Evolutionary conservation across 2,113 vertebrate genomes (phyloP).

Genomic region (Oncorhynchus tshawytscha): DNA sequence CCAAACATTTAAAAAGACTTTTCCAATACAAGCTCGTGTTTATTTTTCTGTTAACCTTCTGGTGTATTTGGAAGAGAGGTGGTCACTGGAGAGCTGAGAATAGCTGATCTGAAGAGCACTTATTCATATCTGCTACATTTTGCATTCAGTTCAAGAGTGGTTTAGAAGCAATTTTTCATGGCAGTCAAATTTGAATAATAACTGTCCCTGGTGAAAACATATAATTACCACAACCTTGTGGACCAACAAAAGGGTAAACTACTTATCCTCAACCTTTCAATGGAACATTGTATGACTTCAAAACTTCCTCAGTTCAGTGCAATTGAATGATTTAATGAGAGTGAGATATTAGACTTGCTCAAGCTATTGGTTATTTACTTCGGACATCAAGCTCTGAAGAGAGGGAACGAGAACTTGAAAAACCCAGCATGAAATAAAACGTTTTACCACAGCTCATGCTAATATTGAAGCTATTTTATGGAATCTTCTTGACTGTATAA

Average conservation of each 20-base stretch:
- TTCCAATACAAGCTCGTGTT: neutral
- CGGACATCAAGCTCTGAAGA: no score
- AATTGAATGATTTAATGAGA: neutral
- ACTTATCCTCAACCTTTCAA: neutral
- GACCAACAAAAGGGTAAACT: neutral
- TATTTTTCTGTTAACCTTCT: neutral
- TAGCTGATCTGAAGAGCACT: neutral
- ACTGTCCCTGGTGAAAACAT: neutral
- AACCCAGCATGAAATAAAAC: neutral
- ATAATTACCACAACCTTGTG: neutral
- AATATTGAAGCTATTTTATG: no score
- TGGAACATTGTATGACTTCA: no score
- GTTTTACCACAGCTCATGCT: neutral
- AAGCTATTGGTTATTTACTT: no score
- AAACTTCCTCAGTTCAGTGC: neutral
- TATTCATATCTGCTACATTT: neutral
- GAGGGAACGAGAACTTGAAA: no score
- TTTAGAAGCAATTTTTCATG: neutral
- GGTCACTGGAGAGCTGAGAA: neutral
- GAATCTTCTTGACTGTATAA: neutral
- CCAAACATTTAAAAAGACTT: neutral
- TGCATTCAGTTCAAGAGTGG: neutral
- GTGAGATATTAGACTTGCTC: no score
- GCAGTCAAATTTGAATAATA: neutral
- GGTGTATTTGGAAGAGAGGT: neutral